Base-by-base conservation (phyloP, 2,797 vertebrate genomes). In the Avahi laniger region DNA sequence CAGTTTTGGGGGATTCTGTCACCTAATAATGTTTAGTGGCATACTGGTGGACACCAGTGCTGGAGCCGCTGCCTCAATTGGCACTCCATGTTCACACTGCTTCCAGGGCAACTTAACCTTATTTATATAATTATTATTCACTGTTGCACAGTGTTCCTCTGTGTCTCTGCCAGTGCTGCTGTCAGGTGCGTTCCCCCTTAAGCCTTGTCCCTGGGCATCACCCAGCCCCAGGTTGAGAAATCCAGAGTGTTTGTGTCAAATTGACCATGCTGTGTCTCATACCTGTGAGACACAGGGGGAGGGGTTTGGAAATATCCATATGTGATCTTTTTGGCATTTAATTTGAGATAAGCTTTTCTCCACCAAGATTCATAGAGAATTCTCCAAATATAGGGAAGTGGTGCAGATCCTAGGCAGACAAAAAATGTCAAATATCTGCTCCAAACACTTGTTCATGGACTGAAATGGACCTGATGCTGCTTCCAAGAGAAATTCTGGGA, bases 141-240 rank as follows among this genome's bases (percentile, higher is more conserved):
- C 24, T 57, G 54, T 26, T 24, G 54, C 54, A 57, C 54, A 1
- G 20, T 33, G 7, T 28, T 38, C 59, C 0, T 0, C 38, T 15
- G 22, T 4, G 1, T 57, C 67, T 24, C 9, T 0, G 20, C 14
- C 5, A 10, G 38, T 1, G 0, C 7, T 5, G 1, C 50, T 46
- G 0, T 33, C 8, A n/a, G 41, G 2, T 26, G 9, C 1, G 1
- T 7, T 30, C 24, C 50, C 43, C 7, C 5, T 50, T 0, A 43
- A 43, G 43, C 38, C n/a, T 59, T 2, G 0, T n/a, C 80, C 7
- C 63, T 38, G 7, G 15, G 33, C 4, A 9, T 20, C 1, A 10
- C 24, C 24, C 22, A 54, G 38, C 59, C 26, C 41, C 33, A 41
- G 38, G 28, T 14, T 80, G n/a, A 5, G 5, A 30, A 35, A 30